Percentiles rank a stretch among this genome's conserved stretches.
These are phyloP conservation scores for Muricea muricata DNA, from an alignment of 92 coral and sea anemone genomes.

Conservation along the genomic window DNA sequence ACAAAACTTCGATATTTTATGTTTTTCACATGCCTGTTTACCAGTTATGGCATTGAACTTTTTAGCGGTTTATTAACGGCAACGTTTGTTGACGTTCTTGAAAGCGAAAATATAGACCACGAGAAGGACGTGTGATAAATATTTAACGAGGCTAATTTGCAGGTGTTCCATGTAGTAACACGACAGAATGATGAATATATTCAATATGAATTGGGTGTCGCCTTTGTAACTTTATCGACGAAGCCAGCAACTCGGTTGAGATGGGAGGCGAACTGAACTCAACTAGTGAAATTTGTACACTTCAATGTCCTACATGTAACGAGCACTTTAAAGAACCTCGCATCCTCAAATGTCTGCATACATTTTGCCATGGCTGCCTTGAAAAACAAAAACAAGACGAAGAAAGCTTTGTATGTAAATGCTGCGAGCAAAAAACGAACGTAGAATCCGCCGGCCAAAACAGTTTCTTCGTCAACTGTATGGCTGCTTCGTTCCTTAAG, in stretches of 20 bases:
- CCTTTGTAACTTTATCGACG: not conserved
- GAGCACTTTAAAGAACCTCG: slow-evolving; percentile 5
- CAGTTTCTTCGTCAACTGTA: not conserved
- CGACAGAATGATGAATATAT: not conserved
- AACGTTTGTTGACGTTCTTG: not conserved
- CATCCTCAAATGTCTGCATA: slow-evolving; percentile 25
- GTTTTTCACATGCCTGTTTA: too few species aligned
- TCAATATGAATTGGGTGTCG: not conserved
- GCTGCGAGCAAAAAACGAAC: not conserved
- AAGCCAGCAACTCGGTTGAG: not conserved
- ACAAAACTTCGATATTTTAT: too few species aligned
- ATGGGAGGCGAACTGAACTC: not conserved
- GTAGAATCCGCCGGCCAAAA: not conserved
- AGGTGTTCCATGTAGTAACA: slow-evolving; percentile 32
- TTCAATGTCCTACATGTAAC: slow-evolving; percentile 23
- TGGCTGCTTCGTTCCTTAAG: not conserved
- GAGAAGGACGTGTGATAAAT: not conserved
- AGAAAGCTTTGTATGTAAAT: slow-evolving; percentile 1
- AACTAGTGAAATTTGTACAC: too few species aligned
- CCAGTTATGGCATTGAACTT: too few species aligned
- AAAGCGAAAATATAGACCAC: not conserved
- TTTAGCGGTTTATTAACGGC: too few species aligned
- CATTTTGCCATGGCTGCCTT: slow-evolving; percentile 20
- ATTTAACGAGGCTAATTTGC: not conserved
- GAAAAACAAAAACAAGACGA: not conserved